phyloP scores from a whole-genome alignment of 2,113 vertebrate species.

The Sinocyclocheilus maitianheensis region DNA sequence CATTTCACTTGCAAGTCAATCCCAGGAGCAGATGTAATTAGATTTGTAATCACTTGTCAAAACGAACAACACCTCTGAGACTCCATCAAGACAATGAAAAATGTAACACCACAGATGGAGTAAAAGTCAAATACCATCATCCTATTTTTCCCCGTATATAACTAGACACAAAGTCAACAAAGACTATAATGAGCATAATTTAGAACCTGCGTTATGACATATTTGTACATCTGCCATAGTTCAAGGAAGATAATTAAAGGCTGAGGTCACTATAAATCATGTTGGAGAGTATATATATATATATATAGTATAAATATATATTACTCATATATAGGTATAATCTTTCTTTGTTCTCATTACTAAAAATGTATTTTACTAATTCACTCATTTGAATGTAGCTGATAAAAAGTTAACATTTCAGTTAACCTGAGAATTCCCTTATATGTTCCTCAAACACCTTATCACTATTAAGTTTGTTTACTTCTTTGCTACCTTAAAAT shows the following conservation, averaged over 20 bases:
- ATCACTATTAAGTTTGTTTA: neutral
- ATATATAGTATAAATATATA: neutral
- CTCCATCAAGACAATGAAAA: slow-evolving; percentile 21
- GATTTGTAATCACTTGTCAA: slow-evolving; percentile 32
- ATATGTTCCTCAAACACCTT: neutral
- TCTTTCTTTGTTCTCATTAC: neutral
- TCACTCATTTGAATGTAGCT: neutral
- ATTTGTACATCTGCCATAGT: too few relatives aligned
- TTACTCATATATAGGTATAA: neutral
- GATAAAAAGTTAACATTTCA: neutral
- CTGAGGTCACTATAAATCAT: too few relatives aligned
- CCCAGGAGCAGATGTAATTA: slow-evolving; percentile 30
- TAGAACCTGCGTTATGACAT: too few relatives aligned
- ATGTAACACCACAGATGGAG: slow-evolving; percentile 18
- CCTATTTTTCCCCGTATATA: too few relatives aligned
- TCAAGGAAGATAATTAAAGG: too few relatives aligned
- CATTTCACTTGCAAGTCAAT: slow-evolving; percentile 20
- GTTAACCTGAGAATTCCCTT: neutral
- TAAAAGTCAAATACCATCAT: neutral
- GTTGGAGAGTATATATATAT: too few relatives aligned
- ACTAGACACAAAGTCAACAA: too few relatives aligned
- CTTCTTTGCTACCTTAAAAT: neutral
- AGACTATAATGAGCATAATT: too few relatives aligned
- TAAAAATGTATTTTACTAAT: neutral
- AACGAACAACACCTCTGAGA: slow-evolving; percentile 11